phyloP scores from a whole-genome alignment of 1,140 invertebrate genomes.

The Drosophila varians region DNA sequence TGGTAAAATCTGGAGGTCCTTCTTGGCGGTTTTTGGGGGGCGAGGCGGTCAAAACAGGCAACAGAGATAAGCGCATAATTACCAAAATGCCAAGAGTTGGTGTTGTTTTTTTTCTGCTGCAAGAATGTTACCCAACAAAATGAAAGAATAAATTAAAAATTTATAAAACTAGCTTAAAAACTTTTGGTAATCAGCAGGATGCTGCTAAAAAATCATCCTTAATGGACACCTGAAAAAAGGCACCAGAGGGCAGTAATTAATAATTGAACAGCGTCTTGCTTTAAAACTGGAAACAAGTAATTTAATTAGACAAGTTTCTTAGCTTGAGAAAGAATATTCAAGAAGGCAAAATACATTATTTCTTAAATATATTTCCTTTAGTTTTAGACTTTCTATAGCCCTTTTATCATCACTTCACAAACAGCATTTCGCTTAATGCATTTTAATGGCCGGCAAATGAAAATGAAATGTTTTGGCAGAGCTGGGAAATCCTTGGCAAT shows the following conservation, averaged over 20 bases:
- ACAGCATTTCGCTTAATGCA: constrained; percentile 49
- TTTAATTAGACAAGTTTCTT: neutral
- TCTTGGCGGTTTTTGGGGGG: neutral
- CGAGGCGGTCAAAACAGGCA: constrained; percentile 28
- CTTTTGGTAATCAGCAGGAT: constrained; percentile 14
- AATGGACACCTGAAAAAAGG: neutral
- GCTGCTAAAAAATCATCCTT: neutral
- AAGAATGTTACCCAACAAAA: constrained; percentile 34
- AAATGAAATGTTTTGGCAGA: constrained; percentile 63
- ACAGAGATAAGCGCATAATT: constrained; percentile 73
- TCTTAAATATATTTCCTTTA: neutral
- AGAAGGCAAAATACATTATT: neutral
- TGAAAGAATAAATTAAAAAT: constrained; percentile 63
- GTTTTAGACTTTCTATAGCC: neutral
- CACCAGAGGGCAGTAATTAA: neutral
- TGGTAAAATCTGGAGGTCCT: neutral
- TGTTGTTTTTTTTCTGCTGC: constrained; percentile 22
- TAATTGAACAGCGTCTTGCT: neutral
- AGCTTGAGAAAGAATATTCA: neutral
- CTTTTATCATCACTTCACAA: neutral
- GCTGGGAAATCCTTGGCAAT: constrained; percentile 34
- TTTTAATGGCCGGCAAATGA: constrained; percentile 66
- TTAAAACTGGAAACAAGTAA: neutral
- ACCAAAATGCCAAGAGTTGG: constrained; percentile 47
- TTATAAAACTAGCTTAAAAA: constrained; percentile 48